phyloP scores from a whole-genome alignment of 2,888 invertebrate species.

The Xiphydria camelus region DNA sequence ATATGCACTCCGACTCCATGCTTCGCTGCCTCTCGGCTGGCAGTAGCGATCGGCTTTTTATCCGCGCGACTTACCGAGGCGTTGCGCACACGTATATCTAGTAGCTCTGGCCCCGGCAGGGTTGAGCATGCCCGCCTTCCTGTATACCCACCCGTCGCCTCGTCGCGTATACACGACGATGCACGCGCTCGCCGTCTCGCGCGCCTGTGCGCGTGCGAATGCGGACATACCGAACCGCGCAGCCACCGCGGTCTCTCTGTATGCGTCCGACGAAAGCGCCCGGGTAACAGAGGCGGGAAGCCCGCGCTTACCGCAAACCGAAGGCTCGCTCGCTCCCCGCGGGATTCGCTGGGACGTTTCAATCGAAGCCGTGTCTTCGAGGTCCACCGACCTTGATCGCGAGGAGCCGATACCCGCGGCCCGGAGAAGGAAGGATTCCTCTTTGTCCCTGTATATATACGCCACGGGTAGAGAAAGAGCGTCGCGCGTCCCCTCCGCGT shows the following conservation, averaged over 20 bases:
- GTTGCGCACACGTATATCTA: too few species aligned
- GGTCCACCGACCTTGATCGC: slow-evolving; percentile 31
- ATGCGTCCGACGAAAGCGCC: neutral
- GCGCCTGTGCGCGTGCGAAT: neutral
- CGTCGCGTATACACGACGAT: too few species aligned
- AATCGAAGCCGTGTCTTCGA: slow-evolving; percentile 30
- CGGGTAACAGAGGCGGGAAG: slow-evolving; percentile 24
- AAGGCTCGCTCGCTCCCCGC: slow-evolving; percentile 12
- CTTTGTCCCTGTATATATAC: too few species aligned
- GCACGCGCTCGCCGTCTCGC: too few species aligned
- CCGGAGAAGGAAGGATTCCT: too few species aligned
- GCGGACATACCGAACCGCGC: neutral
- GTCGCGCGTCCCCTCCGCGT: too few species aligned
- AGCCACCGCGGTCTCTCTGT: neutral
- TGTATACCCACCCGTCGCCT: too few species aligned
- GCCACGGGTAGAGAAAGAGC: too few species aligned
- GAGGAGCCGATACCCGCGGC: slow-evolving; percentile 22
- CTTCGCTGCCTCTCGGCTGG: slow-evolving; percentile 22
- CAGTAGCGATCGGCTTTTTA: neutral
- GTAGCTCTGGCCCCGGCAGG: too few species aligned
- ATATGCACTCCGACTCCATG: slow-evolving; percentile 16
- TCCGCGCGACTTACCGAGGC: too few species aligned
- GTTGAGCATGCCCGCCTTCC: too few species aligned
- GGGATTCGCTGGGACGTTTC: slow-evolving; percentile 24
- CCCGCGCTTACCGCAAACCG: slow-evolving; percentile 17